Percentiles rank a stretch among this genome's conserved stretches.
Conservation (phyloP, 2,797 vertebrate genomes). For the Pantherophis alleghaniensis region DNA sequence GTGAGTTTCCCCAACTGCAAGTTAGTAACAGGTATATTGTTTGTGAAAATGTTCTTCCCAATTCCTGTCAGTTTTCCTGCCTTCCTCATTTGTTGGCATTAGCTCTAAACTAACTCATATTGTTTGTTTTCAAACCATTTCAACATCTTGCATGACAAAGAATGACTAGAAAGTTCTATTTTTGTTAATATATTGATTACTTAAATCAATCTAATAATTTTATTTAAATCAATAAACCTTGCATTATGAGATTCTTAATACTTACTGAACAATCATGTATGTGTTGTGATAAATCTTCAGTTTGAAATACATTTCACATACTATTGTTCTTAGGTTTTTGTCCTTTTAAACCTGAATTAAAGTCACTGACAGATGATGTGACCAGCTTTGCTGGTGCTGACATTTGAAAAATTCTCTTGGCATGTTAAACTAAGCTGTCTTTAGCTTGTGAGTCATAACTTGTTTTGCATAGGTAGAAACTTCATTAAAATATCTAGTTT, state of each 20-base stretch:
- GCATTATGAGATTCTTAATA: background rate
- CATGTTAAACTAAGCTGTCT: background rate
- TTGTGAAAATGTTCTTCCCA: background rate
- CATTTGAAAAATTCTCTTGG: slow-evolving; percentile 12
- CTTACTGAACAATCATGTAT: background rate
- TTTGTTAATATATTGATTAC: background rate
- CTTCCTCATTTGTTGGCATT: background rate
- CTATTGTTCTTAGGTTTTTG: background rate
- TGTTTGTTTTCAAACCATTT: background rate
- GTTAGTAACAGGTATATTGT: background rate
- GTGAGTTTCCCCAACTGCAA: background rate
- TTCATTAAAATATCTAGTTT: background rate
- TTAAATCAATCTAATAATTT: background rate
- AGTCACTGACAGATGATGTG: background rate
- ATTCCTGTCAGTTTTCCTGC: background rate
- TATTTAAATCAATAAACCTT: background rate
- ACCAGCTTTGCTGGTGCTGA: background rate
- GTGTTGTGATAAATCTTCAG: background rate
- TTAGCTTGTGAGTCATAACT: slow-evolving; percentile 19
- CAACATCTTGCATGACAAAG: background rate
- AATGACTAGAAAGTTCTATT: background rate
- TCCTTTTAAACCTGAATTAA: background rate
- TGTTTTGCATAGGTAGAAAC: background rate
- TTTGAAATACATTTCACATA: background rate
- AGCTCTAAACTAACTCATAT: background rate